Conservation (phyloP, 2,888 invertebrate species). For the Erebia epiphron region DNA sequence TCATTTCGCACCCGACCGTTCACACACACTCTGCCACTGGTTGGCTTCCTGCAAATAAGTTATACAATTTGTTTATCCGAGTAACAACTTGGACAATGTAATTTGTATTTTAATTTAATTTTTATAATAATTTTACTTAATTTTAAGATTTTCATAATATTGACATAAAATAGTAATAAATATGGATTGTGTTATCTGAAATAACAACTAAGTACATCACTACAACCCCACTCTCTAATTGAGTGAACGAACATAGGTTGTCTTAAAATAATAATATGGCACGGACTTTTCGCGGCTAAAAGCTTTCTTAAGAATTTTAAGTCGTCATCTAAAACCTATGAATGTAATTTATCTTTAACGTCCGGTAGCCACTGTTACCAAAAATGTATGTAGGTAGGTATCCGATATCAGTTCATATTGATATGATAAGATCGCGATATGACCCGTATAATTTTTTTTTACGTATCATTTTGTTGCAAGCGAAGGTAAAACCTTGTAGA, state of each 20-base stretch:
- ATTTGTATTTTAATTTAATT: too few species aligned
- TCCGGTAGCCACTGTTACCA: background rate
- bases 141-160: too few species aligned
- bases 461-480: background rate
- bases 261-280: too few species aligned
- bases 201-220: too few species aligned
- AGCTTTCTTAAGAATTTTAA: too few species aligned
- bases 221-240: too few species aligned
- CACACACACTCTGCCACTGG: conserved; percentile 87
- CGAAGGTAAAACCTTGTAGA: background rate
- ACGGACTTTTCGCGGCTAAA: too few species aligned
- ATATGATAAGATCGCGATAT: conserved; percentile 7
- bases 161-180: too few species aligned
- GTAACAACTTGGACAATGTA: too few species aligned
- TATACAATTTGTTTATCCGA: background rate
- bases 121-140: too few species aligned
- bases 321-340: background rate
- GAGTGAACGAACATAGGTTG: too few species aligned
- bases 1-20: conserved; percentile 87
- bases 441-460: background rate
- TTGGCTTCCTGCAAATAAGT: conserved; percentile 60
- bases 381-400: background rate
- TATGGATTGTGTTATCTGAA: too few species aligned
- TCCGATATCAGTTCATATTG: conserved; percentile 10
- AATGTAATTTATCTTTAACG: background rate